Evolutionary conservation across 1,140 invertebrate genomes (phyloP), one percentile per base, ranked within the genome.

Genomic region (Druon quercuslanigerum): DNA sequence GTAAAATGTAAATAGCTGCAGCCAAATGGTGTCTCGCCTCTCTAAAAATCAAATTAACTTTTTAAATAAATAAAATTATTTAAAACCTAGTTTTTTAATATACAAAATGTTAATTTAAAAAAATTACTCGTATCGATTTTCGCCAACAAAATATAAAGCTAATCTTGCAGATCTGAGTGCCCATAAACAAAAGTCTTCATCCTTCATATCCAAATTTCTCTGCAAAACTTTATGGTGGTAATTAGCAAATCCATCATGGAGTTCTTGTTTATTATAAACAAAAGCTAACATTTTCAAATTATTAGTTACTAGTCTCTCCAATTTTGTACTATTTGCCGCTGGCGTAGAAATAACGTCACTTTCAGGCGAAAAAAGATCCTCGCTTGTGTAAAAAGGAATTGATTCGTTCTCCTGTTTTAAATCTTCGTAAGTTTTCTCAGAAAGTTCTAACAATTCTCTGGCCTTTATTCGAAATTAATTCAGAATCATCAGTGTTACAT

Each of bases 201-300:
- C 40, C 40, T 72, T 46, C 13, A 72, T 17, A 12, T 51, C 17
- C 33, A 94, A 84, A 77, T 95, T 94, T 71, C 94, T 87, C 73
- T 92, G 89, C 33, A 95, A 84, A 51, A 94, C 94, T 71, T 91
- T 88, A 75, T 94, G 93, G 84, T 94, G 94, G 84, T 93, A 95
- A 40, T 91, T 82, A 3, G 93, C 94, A 79, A 91, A 92, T 81
- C 91, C 91, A 51, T 92, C 86, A 13, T 88, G 86, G 50, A 91
- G 74, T 79, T 90, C 91, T 25, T 90, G 80, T 80, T 92, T 91
- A 75, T 92, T 92, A 75, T 92, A 92, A 50, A 92, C 75, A 83
- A 90, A 92, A 6, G 88, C 90, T 79, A 92, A 87, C 91, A 92
- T 92, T 54, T 92, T 90, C 17, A 92, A 79, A 79, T 92, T 92